Conservation (phyloP, 92 coral and sea anemone species). For the Umimayanthus kanabou region DNA sequence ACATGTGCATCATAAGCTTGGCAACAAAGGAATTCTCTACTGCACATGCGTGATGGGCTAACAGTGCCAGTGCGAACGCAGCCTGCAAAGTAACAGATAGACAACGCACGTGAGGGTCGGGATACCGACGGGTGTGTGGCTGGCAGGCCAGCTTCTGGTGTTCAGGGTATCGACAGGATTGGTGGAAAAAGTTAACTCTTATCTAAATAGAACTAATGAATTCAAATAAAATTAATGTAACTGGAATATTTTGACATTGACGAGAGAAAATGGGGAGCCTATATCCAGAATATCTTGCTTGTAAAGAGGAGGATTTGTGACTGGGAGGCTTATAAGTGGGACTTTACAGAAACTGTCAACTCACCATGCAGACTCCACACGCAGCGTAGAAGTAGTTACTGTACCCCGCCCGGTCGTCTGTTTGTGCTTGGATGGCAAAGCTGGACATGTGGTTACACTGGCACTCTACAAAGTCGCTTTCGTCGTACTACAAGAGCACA, state of each 20-base stretch:
- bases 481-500: conserved; percentile 65
- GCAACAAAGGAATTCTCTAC: conserved; percentile 92
- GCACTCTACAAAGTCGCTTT: conserved; percentile 91
- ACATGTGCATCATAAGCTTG: conserved; percentile 96
- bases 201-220: no score
- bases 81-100: conserved; percentile 52
- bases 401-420: conserved; percentile 91
- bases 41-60: conserved; percentile 87
- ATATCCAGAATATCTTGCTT: no score
- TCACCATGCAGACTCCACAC: conserved; percentile 91
- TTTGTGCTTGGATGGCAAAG: conserved; percentile 90
- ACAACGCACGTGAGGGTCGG: no score
- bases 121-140: no score
- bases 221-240: no score
- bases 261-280: no score
- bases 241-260: no score
- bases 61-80: conserved; percentile 79
- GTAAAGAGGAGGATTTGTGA: no score
- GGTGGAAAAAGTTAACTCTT: no score
- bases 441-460: conserved; percentile 87
- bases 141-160: no score
- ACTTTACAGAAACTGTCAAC: conserved; percentile 2
- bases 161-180: no score
- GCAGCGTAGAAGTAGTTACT: conserved; percentile 75
- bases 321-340: no score